These are phyloP conservation scores for Scaptomyza polygonia DNA, from an alignment of 2,888 invertebrate genomes.

Conservation along the genomic window DNA sequence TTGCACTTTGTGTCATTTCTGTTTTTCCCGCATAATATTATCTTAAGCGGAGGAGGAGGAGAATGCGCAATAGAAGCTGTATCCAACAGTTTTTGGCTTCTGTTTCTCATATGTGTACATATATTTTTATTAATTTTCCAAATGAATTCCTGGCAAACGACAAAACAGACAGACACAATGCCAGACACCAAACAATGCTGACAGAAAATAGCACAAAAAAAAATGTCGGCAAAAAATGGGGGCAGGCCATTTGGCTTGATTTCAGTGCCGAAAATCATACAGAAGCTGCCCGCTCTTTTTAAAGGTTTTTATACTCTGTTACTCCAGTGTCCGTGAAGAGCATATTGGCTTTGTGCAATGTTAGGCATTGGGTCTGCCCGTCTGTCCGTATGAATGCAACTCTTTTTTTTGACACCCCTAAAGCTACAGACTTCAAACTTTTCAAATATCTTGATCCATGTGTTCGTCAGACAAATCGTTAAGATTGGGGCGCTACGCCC, in stretches of 20 bases:
- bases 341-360: no score
- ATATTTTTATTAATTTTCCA: slow-evolving; percentile 79
- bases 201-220: slow-evolving; percentile 13
- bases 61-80: slow-evolving; percentile 7
- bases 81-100: slow-evolving; percentile 4
- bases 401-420: no score
- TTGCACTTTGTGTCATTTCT: slow-evolving; percentile 6
- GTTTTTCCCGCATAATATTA: slow-evolving; percentile 20
- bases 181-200: slow-evolving; percentile 44
- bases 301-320: background rate
- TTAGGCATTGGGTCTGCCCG: no score
- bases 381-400: no score
- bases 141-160: slow-evolving; percentile 73
- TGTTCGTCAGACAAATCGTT: no score
- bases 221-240: slow-evolving; percentile 33
- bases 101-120: slow-evolving; percentile 20
- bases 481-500: no score
- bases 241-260: slow-evolving; percentile 49
- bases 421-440: no score
- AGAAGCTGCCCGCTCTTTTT: slow-evolving; percentile 34
- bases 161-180: slow-evolving; percentile 32
- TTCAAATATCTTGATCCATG: no score
- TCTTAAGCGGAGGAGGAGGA: slow-evolving; percentile 1
- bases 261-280: slow-evolving; percentile 15
- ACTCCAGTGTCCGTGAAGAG: no score